Evolutionary conservation across 2,113 vertebrate genomes (phyloP).

Genomic region (Siphamia tubifer): DNA sequence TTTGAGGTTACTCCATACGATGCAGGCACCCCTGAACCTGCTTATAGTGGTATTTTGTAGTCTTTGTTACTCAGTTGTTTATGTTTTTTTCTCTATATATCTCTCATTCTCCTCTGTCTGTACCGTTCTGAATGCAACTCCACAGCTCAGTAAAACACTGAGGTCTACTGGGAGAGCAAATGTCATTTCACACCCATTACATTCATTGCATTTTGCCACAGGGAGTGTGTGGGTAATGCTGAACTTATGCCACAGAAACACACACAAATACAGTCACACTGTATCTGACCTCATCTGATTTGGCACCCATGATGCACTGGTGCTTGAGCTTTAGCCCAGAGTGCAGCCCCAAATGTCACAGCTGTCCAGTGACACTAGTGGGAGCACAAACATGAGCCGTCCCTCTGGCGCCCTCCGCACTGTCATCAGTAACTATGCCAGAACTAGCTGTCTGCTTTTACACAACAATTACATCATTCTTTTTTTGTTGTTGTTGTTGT

Average conservation of each 20-base stretch:
- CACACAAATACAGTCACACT: conserved; percentile 3
- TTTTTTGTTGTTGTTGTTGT: not conserved
- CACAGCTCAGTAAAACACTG: conserved; percentile 7
- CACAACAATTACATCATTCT: conserved; percentile 1
- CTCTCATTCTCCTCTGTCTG: not conserved
- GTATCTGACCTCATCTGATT: conserved; percentile 50
- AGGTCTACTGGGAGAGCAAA: conserved; percentile 50
- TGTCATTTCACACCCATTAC: conserved; percentile 48
- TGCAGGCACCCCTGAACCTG: conserved; percentile 6
- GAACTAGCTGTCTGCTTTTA: conserved; percentile 22
- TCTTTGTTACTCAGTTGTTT: not conserved
- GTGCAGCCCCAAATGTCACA: conserved; percentile 66
- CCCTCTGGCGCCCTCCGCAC: conserved; percentile 6
- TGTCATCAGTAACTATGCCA: conserved; percentile 24
- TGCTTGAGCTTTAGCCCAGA: conserved; percentile 51
- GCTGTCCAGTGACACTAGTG: conserved; percentile 53
- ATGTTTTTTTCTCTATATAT: not conserved
- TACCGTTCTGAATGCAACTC: conserved; percentile 20
- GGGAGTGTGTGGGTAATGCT: conserved; percentile 38
- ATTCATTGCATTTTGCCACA: conserved; percentile 45
- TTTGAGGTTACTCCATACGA: conserved; percentile 38
- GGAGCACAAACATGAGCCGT: conserved; percentile 31
- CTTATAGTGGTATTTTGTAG: conserved; percentile 4
- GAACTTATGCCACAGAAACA: conserved; percentile 22
- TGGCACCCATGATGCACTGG: conserved; percentile 33